Conservation (phyloP, 2,113 vertebrate species). For the Patagioenas fasciata region DNA sequence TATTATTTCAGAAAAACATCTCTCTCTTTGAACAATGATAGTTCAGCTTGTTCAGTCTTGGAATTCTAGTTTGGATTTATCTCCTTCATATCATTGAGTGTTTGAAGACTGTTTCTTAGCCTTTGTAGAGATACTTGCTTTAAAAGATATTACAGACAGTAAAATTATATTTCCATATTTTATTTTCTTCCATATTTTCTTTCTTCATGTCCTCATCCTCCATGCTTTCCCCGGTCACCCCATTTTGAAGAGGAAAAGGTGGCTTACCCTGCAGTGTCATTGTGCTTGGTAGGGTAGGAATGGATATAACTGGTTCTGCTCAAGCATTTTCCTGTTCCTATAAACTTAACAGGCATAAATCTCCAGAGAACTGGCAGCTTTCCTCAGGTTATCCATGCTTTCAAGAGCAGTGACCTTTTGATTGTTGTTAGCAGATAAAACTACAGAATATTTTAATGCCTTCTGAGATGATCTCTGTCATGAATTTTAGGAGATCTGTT, state of each 20-base stretch:
- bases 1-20: neutral
- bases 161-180: neutral
- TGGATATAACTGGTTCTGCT: neutral
- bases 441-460: neutral
- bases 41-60: neutral
- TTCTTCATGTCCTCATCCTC: neutral
- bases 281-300: neutral
- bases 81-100: neutral
- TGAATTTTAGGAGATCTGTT: neutral
- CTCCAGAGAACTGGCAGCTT: neutral
- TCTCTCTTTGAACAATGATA: neutral
- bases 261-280: neutral
- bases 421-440: neutral
- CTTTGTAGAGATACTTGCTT: neutral
- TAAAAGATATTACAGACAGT: neutral
- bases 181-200: neutral
- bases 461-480: neutral
- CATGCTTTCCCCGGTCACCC: neutral
- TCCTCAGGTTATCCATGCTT: neutral
- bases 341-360: neutral
- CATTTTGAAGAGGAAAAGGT: neutral
- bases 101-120: neutral
- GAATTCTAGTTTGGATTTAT: neutral
- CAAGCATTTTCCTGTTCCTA: neutral
- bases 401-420: constrained; percentile 22